Conservation (phyloP, 1,140 invertebrate genomes). For the Musca vetustissima region DNA sequence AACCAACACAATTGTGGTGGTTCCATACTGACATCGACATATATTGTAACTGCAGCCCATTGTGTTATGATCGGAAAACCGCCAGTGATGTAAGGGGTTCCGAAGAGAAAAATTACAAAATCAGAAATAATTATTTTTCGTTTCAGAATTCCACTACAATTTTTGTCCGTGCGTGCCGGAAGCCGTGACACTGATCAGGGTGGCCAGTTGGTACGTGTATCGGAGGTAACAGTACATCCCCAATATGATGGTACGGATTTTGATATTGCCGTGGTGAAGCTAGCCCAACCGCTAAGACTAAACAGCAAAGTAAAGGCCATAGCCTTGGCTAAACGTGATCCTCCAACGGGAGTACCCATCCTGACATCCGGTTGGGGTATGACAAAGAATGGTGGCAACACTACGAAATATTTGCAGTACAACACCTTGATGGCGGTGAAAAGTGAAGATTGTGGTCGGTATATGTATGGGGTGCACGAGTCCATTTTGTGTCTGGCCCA, state of each 20-base stretch:
- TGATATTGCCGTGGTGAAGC: slow-evolving; percentile 58
- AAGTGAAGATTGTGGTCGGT: slow-evolving; percentile 28
- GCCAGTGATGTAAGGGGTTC: slow-evolving; percentile 36
- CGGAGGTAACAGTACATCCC: slow-evolving; percentile 45
- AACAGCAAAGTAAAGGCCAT: slow-evolving; percentile 45
- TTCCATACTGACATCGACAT: slow-evolving; percentile 58
- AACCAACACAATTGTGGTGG: slow-evolving; percentile 58
- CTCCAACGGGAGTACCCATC: slow-evolving; percentile 32
- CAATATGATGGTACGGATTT: slow-evolving; percentile 42
- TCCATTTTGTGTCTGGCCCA: slow-evolving; percentile 44
- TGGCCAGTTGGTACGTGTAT: slow-evolving; percentile 31
- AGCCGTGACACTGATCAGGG: slow-evolving; percentile 25
- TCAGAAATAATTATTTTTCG: background rate
- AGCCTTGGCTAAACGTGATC: slow-evolving; percentile 39
- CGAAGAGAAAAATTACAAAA: background rate
- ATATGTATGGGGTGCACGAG: slow-evolving; percentile 31
- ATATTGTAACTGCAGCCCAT: slow-evolving; percentile 63
- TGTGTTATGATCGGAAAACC: slow-evolving; percentile 45
- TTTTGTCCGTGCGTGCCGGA: slow-evolving; percentile 35
- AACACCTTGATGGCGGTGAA: slow-evolving; percentile 31
- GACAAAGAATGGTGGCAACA: slow-evolving; percentile 31
- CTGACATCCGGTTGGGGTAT: slow-evolving; percentile 60
- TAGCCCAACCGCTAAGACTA: slow-evolving; percentile 45
- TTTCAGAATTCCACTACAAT: background rate
- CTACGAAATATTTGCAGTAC: slow-evolving; percentile 26